These are phyloP conservation scores for Podarcis lilfordi DNA, from an alignment of 2,797 vertebrate species.

Conservation along the genomic window DNA sequence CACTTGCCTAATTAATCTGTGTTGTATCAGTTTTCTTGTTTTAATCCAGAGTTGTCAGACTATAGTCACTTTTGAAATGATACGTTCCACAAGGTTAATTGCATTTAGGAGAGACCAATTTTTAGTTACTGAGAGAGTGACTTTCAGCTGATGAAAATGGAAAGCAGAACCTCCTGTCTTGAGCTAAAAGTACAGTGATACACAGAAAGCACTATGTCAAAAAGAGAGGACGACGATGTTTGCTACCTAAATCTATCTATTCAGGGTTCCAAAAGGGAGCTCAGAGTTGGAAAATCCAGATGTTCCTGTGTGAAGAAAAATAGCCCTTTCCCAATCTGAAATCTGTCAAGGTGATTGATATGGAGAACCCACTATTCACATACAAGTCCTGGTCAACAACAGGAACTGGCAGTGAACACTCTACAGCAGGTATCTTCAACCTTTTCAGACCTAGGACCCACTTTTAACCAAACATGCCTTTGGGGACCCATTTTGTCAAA, in stretches of 20 bases:
- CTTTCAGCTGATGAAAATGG: slow-evolving; percentile 19
- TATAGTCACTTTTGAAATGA: slow-evolving; percentile 32
- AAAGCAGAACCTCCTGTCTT: not conserved
- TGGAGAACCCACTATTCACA: not conserved
- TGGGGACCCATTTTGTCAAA: too few relatives aligned
- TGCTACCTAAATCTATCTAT: not conserved
- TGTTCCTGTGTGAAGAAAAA: not conserved
- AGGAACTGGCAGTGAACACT: not conserved
- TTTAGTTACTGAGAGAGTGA: slow-evolving; percentile 9
- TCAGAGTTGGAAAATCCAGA: not conserved
- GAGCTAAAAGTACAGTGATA: not conserved
- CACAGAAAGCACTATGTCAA: not conserved
- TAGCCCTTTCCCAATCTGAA: not conserved
- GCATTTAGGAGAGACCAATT: slow-evolving; percentile 19
- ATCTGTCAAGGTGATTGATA: not conserved
- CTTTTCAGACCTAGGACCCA: too few relatives aligned
- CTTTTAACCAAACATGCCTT: too few relatives aligned
- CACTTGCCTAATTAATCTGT: slow-evolving; percentile 34
- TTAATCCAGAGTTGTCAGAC: slow-evolving; percentile 37
- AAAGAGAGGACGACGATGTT: not conserved
- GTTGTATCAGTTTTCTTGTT: slow-evolving; percentile 28
- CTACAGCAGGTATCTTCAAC: not conserved
- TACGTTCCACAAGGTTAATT: slow-evolving; percentile 34
- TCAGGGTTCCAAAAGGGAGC: not conserved
- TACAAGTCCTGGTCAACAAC: not conserved